Evolutionary conservation across 1,140 invertebrate species (phyloP).

Genomic region (Lepidurus arcticus): DNA sequence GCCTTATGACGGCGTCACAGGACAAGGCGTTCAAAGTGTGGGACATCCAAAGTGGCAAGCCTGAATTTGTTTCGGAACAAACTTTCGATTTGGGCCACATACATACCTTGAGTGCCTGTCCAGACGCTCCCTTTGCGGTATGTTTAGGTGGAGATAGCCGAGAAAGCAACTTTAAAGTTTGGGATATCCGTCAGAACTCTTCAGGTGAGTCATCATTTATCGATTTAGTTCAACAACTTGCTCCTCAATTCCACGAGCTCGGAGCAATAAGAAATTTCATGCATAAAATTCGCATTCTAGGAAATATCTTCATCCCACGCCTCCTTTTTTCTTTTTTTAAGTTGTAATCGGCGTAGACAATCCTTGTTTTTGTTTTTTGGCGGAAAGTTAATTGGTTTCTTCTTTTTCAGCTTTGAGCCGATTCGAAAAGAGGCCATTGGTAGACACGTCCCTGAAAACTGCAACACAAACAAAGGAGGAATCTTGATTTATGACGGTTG

Average conservation of each 20-base stretch:
- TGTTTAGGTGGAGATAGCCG: conserved; percentile 78
- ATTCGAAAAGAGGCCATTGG: conserved; percentile 32
- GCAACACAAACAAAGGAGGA: not conserved
- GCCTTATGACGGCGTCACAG: conserved; percentile 63
- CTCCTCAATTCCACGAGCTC: not conserved
- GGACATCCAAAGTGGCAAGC: conserved; percentile 53
- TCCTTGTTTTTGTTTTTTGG: not conserved
- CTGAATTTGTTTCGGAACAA: conserved; percentile 53
- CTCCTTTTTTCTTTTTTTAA: not conserved
- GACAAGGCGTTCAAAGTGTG: conserved; percentile 73
- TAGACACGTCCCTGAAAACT: conserved; percentile 22
- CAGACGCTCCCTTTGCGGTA: conserved; percentile 72
- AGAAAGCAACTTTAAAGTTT: conserved; percentile 66
- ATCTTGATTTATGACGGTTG: too few species aligned
- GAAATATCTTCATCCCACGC: too few species aligned
- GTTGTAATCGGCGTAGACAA: not conserved
- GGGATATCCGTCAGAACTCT: conserved; percentile 62
- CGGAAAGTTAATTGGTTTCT: not conserved
- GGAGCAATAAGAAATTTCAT: too few species aligned
- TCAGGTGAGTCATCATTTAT: conserved; percentile 50
- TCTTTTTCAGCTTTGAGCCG: conserved; percentile 28
- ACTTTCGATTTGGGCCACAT: conserved; percentile 61
- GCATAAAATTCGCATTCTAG: too few species aligned
- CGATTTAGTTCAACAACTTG: not conserved
- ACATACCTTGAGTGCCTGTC: conserved; percentile 65